Evolutionary conservation across 2,797 vertebrate species (phyloP).

Genomic region (Micropoecilia bifurca): DNA sequence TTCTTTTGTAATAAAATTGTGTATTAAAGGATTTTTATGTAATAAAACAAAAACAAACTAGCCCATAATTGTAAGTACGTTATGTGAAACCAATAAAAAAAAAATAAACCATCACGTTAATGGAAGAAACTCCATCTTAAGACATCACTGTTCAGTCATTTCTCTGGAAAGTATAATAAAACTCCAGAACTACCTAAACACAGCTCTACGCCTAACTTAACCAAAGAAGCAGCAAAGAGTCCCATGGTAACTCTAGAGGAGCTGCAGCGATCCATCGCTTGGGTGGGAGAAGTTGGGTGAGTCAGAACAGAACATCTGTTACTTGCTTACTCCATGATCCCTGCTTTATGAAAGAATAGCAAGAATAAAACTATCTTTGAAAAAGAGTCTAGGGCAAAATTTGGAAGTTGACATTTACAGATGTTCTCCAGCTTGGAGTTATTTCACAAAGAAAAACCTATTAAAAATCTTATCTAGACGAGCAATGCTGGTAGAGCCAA

Average conservation of each 20-base stretch:
- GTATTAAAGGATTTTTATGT: neutral
- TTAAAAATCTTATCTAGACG: neutral
- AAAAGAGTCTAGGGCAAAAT: neutral
- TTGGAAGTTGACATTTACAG: neutral
- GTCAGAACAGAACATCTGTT: neutral
- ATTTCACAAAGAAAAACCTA: neutral
- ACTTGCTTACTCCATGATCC: neutral
- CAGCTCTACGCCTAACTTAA: neutral
- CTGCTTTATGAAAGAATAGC: neutral
- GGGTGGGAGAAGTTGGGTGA: neutral
- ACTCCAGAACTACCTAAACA: neutral
- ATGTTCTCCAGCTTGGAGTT: neutral
- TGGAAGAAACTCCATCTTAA: neutral
- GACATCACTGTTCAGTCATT: neutral
- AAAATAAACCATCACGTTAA: neutral
- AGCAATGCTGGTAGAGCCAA: neutral
- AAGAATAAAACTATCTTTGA: neutral
- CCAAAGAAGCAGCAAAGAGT: neutral
- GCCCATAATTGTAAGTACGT: neutral
- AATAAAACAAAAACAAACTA: neutral
- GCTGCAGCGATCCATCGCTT: neutral
- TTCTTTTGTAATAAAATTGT: neutral
- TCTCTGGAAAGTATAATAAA: neutral
- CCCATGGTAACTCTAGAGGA: neutral
- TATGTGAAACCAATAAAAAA: neutral